Percentiles rank a stretch among this genome's conserved stretches.
Evolutionary conservation across 2,797 vertebrate species (phyloP).

Genomic region (Urophycis tenuis): DNA sequence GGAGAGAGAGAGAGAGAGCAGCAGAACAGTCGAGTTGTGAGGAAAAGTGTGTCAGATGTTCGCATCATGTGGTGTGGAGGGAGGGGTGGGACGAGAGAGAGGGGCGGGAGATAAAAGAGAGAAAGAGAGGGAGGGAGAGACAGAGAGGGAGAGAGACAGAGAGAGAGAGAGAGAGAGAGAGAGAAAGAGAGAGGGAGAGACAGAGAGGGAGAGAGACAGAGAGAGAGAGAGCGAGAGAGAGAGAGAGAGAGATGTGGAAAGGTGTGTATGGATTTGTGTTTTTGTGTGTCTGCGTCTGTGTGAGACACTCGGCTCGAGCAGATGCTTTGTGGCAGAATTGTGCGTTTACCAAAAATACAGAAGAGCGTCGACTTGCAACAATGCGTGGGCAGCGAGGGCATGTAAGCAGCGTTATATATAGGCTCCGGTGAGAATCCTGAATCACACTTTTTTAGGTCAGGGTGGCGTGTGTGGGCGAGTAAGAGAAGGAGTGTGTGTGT

Average conservation of each 20-base stretch:
- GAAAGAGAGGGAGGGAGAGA: constrained; percentile 14
- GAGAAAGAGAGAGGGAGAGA: constrained; percentile 7
- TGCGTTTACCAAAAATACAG: constrained; percentile 28
- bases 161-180: constrained; percentile 9
- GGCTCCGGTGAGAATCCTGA: constrained; percentile 31
- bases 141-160: not conserved
- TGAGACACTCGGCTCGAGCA: constrained; percentile 30
- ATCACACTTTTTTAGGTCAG: constrained; percentile 57
- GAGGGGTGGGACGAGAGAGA: constrained; percentile 1
- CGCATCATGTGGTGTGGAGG: constrained; percentile 30
- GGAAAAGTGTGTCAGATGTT: constrained; percentile 61
- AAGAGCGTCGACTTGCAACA: constrained; percentile 26
- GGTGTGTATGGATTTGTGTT: constrained; percentile 41
- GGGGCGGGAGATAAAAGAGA: not conserved
- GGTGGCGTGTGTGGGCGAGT: constrained; percentile 25
- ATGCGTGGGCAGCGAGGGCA: constrained; percentile 26
- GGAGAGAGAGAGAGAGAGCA: constrained; percentile 28
- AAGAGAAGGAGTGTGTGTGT: constrained; percentile 10
- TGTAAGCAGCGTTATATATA: constrained; percentile 12
- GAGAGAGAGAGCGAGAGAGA: constrained; percentile 22
- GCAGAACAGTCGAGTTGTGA: constrained; percentile 28
- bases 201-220: constrained; percentile 15
- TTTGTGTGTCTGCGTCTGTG: not conserved
- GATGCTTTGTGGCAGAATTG: constrained; percentile 45
- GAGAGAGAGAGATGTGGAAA: constrained; percentile 37